These are phyloP conservation scores for Urocynchramus pylzowi DNA, from an alignment of 2,113 vertebrate species.

Conservation along the genomic window DNA sequence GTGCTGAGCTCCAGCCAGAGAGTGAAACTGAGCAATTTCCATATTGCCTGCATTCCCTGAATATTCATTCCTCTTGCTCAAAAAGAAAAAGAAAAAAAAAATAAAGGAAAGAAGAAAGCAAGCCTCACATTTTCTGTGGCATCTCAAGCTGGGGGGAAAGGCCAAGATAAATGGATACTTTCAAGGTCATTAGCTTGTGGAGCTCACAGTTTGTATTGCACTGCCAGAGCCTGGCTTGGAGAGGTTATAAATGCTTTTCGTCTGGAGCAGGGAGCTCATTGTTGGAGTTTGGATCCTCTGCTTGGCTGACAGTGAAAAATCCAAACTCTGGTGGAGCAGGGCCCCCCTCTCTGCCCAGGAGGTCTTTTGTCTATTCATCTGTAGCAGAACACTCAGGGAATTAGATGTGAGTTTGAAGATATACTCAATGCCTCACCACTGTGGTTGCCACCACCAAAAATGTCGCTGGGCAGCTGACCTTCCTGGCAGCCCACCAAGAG, in stretches of 20 bases:
- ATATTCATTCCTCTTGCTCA: slow-evolving; percentile 39
- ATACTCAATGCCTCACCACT: neutral
- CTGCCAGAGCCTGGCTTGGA: slow-evolving; percentile 67
- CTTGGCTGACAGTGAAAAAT: slow-evolving; percentile 69
- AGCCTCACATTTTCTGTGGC: slow-evolving; percentile 60
- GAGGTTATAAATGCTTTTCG: slow-evolving; percentile 71
- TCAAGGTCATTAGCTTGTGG: slow-evolving; percentile 75
- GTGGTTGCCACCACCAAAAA: neutral
- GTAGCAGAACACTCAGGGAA: neutral
- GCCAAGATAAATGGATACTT: slow-evolving; percentile 76
- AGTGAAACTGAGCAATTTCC: neutral
- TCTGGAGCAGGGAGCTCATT: slow-evolving; percentile 65
- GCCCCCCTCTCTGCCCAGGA: neutral
- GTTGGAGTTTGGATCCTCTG: slow-evolving; percentile 58
- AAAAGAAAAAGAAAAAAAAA: slow-evolving; percentile 20
- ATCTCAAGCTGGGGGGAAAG: slow-evolving; percentile 69
- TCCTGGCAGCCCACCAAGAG: neutral
- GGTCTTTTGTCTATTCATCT: slow-evolving; percentile 28
- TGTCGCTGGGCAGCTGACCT: neutral
- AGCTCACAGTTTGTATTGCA: slow-evolving; percentile 55
- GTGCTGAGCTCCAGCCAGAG: neutral
- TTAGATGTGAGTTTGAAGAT: neutral
- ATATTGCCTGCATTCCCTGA: slow-evolving; percentile 13
- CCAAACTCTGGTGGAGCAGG: slow-evolving; percentile 34
- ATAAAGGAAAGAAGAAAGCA: slow-evolving; percentile 46